These are phyloP conservation scores for Tauraco erythrolophus DNA, from an alignment of 2,113 vertebrate species.

Conservation along the genomic window DNA sequence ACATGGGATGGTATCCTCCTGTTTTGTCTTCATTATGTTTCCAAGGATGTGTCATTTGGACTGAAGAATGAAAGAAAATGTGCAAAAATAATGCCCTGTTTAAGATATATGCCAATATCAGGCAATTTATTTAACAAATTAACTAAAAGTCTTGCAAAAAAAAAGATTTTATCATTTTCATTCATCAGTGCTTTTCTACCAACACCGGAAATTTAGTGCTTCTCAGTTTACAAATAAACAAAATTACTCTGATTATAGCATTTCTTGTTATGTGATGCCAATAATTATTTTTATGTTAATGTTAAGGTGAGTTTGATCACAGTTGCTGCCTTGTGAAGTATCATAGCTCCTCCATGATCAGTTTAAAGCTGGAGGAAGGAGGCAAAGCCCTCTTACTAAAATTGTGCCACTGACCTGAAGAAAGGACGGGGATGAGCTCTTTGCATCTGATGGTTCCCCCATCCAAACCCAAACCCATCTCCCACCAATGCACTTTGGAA, in stretches of 20 bases:
- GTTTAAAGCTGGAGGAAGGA: background rate
- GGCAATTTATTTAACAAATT: background rate
- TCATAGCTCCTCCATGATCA: background rate
- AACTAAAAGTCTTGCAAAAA: background rate
- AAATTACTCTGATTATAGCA: background rate
- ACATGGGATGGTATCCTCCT: background rate
- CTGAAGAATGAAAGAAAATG: slow-evolving; percentile 4
- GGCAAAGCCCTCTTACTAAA: background rate
- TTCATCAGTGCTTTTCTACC: background rate
- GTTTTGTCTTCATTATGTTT: background rate
- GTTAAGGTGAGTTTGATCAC: background rate
- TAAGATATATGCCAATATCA: background rate
- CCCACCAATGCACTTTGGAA: background rate
- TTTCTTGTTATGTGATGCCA: slow-evolving; percentile 13
- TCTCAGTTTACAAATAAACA: slow-evolving; percentile 5
- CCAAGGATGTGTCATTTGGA: background rate
- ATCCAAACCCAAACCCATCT: background rate
- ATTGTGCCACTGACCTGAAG: background rate
- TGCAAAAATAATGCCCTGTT: background rate
- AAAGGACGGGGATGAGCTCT: background rate
- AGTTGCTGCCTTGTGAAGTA: background rate
- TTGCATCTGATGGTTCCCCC: background rate
- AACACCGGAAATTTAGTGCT: background rate
- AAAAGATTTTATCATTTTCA: background rate
- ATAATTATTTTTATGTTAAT: background rate